phyloP scores from a whole-genome alignment of 2,888 invertebrate species.

The Cataglyphis altisquamis region DNA sequence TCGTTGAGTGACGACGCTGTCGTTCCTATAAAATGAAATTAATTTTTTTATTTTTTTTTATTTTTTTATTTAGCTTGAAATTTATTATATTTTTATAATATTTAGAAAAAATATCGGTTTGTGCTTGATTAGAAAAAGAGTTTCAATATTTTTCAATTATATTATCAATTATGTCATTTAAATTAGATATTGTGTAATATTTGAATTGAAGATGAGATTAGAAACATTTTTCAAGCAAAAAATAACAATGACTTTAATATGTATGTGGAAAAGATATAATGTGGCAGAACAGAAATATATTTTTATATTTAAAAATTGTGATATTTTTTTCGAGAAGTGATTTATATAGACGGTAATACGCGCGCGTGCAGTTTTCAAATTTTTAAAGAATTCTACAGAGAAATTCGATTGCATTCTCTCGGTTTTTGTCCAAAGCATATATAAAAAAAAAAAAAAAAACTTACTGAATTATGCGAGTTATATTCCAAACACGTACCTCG shows the following conservation, averaged over 20 bases:
- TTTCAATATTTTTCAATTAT: neutral
- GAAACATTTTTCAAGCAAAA: neutral
- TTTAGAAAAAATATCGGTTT: no score
- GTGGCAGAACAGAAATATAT: neutral
- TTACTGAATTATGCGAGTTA: conserved; percentile 7
- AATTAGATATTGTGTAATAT: neutral
- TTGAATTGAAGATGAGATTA: neutral
- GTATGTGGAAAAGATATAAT: neutral
- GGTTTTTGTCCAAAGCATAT: conserved; percentile 10
- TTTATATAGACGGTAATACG: conserved; percentile 4
- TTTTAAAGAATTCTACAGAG: conserved; percentile 25
- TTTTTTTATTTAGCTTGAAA: conserved; percentile 37
- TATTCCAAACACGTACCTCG: conserved; percentile 50
- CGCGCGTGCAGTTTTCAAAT: conserved; percentile 8
- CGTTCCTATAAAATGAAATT: conserved; percentile 61
- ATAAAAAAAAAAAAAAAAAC: conserved; percentile 38
- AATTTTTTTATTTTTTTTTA: neutral
- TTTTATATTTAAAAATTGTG: neutral
- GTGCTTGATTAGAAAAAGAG: no score
- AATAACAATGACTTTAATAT: neutral
- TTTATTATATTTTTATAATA: conserved; percentile 33
- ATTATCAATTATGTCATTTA: neutral
- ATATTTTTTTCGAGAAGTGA: neutral
- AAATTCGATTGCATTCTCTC: conserved; percentile 1
- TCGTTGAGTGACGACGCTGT: conserved; percentile 60